Base-by-base conservation (phyloP, 1,140 invertebrate species). In the Drosophila cardini region DNA sequence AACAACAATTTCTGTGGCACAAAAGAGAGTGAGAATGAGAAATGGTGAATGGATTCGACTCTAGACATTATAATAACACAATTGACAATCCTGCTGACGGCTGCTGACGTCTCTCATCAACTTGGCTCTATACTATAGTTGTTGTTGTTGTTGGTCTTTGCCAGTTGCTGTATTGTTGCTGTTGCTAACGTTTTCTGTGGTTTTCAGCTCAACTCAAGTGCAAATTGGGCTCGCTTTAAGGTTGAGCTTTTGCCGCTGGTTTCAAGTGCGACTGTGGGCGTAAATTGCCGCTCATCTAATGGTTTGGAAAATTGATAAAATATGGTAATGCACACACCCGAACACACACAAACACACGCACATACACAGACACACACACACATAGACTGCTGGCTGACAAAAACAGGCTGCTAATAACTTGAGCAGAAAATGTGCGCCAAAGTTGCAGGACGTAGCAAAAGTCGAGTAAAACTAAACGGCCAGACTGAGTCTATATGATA, bases 1-100 rank as follows among this genome's bases (percentile, higher is more conserved):
- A 98, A 84, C 95, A 98, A 96, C 30, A 98, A 93, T 40, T 94
- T 93, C 81, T 97, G 53, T 38, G 32, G 45, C 21, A 26, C 21
- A 26, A 26, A 26, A 4, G 21, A 26, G 21, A 58, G 34, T 45
- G 15, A 46, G 48, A 21, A 62, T 67, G 46, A 55, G 45, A 67
- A 74, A 74, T 74, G 15, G n/a, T 18, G 62, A 74, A 74, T 74
- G 15, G n/a, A 30, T 62, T 9, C 42, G 50, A 42, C 36, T 58
- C 69, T 45, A 68, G 58, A 69, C 36, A 71, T 72, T 76, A 75
- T 69, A 78, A 86, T 78, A 86, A 34, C 56, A 68, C 50, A 72
- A 68, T 26, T 70, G 75, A 78, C 75, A 78, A 67, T 42, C 46
- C 21, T 2, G 21, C 21, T 26, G 21, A 72, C 62, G 36, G 38